Percentiles rank a stretch among this genome's conserved stretches.
Evolutionary conservation across 2,113 vertebrate genomes (phyloP).

Genomic region (Etheostoma cragini): DNA sequence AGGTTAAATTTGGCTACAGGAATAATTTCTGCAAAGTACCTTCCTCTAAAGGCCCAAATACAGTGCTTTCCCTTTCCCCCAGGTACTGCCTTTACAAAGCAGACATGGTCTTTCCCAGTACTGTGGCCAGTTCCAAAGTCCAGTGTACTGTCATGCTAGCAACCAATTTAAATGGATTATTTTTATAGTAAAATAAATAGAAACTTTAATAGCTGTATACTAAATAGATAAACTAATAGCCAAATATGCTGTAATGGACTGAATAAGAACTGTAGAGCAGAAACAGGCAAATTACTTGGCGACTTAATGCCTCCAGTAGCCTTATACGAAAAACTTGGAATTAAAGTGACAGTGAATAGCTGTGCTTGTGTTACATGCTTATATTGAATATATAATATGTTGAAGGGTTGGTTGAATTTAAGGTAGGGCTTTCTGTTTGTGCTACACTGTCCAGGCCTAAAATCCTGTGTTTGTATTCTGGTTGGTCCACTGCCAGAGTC

Average conservation of each 20-base stretch:
- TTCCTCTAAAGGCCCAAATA: background rate
- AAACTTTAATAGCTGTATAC: background rate
- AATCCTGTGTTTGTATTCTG: conserved; percentile 55
- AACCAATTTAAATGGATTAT: background rate
- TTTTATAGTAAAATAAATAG: background rate
- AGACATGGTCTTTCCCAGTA: background rate
- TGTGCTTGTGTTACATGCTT: too few species aligned
- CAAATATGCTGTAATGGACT: background rate
- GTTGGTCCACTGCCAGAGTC: conserved; percentile 25
- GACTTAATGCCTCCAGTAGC: too few species aligned
- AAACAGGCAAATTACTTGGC: background rate
- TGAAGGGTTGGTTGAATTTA: conserved; percentile 14
- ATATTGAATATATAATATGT: background rate
- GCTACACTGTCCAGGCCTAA: conserved; percentile 23
- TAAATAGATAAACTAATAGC: background rate
- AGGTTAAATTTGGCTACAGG: background rate
- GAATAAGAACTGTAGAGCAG: background rate
- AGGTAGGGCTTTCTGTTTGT: conserved; percentile 15
- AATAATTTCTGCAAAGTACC: background rate
- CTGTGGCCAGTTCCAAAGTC: conserved; percentile 12
- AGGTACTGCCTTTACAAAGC: background rate
- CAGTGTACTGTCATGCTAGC: background rate
- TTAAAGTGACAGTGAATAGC: too few species aligned
- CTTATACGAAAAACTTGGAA: too few species aligned
- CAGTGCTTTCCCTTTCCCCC: background rate